Conservation (phyloP, 2,888 invertebrate species). For the Tetramorium bicarinatum region DNA sequence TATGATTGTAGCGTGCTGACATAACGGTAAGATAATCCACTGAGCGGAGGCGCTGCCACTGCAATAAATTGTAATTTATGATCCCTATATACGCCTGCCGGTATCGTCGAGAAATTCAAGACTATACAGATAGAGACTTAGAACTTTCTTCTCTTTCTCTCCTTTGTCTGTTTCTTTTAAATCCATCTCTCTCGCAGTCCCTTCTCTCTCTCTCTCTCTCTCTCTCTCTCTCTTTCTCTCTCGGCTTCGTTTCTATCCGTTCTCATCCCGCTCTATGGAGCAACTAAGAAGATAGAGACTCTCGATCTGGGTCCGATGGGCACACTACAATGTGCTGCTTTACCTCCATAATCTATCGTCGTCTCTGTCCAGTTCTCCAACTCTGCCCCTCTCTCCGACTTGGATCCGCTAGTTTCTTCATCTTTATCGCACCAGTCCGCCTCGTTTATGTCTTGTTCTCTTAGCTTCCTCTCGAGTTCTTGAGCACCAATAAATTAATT, state of each 20-base stretch:
- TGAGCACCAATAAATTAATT: constrained; percentile 84
- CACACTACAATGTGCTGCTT: constrained; percentile 71
- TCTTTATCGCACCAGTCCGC: constrained; percentile 20
- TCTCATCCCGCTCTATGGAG: constrained; percentile 54
- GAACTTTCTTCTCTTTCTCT: constrained; percentile 42
- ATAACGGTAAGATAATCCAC: constrained; percentile 85
- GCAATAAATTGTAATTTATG: constrained; percentile 85
- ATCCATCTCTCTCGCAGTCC: not conserved
- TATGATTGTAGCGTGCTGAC: constrained; percentile 84
- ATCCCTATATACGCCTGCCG: constrained; percentile 77
- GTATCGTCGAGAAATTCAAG: constrained; percentile 81
- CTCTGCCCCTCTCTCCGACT: constrained; percentile 14
- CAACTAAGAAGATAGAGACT: constrained; percentile 42
- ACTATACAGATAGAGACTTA: constrained; percentile 63
- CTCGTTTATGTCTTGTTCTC: constrained; percentile 43
- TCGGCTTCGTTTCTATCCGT: constrained; percentile 57
- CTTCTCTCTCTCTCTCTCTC: constrained; percentile 57
- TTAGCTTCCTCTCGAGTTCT: constrained; percentile 57
- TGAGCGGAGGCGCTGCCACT: constrained; percentile 82
- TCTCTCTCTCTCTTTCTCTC: constrained; percentile 61
- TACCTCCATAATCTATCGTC: constrained; percentile 66
- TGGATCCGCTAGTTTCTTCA: constrained; percentile 20
- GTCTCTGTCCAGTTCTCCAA: constrained; percentile 15
- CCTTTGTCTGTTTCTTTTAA: not conserved
- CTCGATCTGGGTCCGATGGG: constrained; percentile 56